Percentiles rank a stretch among this genome's conserved stretches.
Evolutionary conservation across 2,797 vertebrate genomes (phyloP).

Genomic region (Saguinus oedipus): DNA sequence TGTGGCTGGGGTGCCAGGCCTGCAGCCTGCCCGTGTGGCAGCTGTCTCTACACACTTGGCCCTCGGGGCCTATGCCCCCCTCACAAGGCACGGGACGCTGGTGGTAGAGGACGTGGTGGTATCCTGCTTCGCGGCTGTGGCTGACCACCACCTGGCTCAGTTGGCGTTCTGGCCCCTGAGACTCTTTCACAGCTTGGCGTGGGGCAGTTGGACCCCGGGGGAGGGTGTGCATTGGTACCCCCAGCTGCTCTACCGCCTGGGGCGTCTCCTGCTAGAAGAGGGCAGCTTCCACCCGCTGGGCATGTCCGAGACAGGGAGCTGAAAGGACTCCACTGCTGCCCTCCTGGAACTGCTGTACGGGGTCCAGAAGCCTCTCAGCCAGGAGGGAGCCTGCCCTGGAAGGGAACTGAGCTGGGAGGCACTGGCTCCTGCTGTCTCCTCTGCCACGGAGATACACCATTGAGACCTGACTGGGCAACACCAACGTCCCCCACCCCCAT

Average conservation of each 20-base stretch:
- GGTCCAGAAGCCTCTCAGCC: constrained; percentile 21
- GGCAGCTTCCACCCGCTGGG: constrained; percentile 92
- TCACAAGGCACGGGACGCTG: constrained; percentile 93
- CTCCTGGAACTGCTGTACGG: constrained; percentile 32
- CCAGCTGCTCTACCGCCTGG: constrained; percentile 90
- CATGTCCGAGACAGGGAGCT: constrained; percentile 84
- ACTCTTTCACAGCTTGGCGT: constrained; percentile 88
- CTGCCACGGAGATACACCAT: not conserved
- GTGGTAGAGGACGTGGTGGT: constrained; percentile 92
- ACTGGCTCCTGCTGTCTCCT: not conserved
- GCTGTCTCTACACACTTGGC: constrained; percentile 84
- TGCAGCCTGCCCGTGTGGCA: constrained; percentile 87
- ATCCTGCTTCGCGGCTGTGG: constrained; percentile 95
- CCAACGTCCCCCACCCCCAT: not conserved
- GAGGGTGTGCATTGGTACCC: constrained; percentile 96
- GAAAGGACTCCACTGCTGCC: constrained; percentile 74
- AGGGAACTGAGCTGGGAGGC: not conserved
- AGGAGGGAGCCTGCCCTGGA: constrained; percentile 12
- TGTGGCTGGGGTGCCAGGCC: constrained; percentile 76
- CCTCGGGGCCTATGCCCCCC: constrained; percentile 91
- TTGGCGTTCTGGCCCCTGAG: constrained; percentile 92
- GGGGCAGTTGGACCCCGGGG: constrained; percentile 80
- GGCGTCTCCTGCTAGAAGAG: constrained; percentile 88
- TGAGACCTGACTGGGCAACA: constrained; percentile 37
- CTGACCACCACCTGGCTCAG: constrained; percentile 92